Evolutionary conservation across 2,113 vertebrate genomes (phyloP).

Genomic region (Empidonax alnorum): DNA sequence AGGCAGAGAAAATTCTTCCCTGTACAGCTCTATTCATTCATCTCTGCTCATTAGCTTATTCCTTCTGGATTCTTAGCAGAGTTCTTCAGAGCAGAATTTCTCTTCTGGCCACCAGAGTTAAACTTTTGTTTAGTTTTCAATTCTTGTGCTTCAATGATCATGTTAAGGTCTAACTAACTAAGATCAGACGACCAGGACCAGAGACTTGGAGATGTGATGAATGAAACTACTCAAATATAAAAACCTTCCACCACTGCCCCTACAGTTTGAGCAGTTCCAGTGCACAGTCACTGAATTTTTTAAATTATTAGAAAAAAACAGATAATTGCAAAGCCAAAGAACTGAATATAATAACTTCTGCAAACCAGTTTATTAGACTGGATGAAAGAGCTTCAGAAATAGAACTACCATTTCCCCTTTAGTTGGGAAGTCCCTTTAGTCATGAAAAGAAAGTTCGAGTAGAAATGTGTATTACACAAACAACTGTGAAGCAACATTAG

Average conservation of each 20-base stretch:
- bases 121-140: neutral
- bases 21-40: neutral
- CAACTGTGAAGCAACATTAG: neutral
- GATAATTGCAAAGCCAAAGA: neutral
- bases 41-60: neutral
- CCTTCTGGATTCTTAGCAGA: neutral
- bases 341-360: neutral
- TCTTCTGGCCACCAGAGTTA: neutral
- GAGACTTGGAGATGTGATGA: neutral
- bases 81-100: neutral
- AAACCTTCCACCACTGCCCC: neutral
- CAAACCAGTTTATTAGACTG: neutral
- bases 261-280: neutral
- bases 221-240: neutral
- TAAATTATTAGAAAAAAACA: neutral
- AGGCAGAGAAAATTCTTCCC: neutral
- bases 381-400: neutral
- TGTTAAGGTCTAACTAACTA: neutral
- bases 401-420: neutral
- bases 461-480: neutral
- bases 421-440: neutral
- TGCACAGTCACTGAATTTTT: neutral
- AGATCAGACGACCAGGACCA: neutral
- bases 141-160: neutral
- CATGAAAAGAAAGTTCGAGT: neutral